Conservation (phyloP, 2,113 vertebrate genomes). For the Hippolais icterina region DNA sequence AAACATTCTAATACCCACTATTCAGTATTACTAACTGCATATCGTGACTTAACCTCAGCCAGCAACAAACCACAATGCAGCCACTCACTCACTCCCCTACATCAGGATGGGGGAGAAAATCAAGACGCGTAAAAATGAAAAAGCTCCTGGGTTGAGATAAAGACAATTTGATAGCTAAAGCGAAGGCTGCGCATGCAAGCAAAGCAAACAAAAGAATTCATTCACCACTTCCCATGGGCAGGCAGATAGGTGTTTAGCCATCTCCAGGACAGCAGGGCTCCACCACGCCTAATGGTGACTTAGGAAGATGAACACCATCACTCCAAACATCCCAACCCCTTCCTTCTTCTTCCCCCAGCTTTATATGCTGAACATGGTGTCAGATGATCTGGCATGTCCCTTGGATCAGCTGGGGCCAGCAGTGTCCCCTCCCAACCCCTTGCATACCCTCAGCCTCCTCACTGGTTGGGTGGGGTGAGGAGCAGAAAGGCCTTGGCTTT, state of each 20-base stretch:
- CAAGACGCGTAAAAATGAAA: background rate
- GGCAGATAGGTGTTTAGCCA: background rate
- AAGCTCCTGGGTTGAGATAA: background rate
- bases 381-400: background rate
- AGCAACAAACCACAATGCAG: background rate
- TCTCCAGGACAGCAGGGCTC: background rate
- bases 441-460: background rate
- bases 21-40: background rate
- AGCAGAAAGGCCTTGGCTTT: background rate
- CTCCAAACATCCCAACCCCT: rapidly evolving
- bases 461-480: background rate
- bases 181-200: background rate
- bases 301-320: background rate
- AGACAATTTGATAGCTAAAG: background rate
- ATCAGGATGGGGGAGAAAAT: background rate
- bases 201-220: background rate
- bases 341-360: background rate
- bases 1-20: background rate
- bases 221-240: background rate
- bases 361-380: background rate
- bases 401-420: background rate
- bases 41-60: background rate
- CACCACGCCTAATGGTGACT: rapidly evolving
- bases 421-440: background rate
- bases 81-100: background rate